A percentile compares a stretch with the other conserved stretches of the same genome.
Evolutionary conservation across 2,888 invertebrate species (phyloP).

Genomic region (Zygogramma bicolorata): DNA sequence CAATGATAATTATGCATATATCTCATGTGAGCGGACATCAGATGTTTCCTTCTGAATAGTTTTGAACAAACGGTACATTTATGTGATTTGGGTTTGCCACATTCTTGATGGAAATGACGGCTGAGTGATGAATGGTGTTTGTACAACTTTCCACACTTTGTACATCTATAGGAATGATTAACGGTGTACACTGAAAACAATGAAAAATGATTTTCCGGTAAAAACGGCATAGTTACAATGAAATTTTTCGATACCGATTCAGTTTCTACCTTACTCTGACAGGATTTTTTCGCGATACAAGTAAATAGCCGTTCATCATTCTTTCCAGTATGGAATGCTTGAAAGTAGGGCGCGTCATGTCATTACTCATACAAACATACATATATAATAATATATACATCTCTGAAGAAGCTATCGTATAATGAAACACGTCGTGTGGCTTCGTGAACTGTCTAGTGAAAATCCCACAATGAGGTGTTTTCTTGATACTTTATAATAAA

Average conservation of each 20-base stretch:
- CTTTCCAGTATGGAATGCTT: too few relatives aligned
- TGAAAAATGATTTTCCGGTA: not conserved
- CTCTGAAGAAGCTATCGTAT: too few relatives aligned
- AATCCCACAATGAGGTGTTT: too few relatives aligned
- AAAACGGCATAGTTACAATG: not conserved
- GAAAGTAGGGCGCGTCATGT: too few relatives aligned
- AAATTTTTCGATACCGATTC: not conserved
- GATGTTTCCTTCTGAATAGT: constrained; percentile 25
- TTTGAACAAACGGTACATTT: constrained; percentile 23
- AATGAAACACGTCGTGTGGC: too few relatives aligned
- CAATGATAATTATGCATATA: not conserved
- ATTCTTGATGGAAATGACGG: constrained; percentile 35
- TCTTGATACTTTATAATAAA: too few relatives aligned
- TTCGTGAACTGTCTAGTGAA: too few relatives aligned
- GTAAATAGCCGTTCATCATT: too few relatives aligned
- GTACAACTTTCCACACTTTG: constrained; percentile 28
- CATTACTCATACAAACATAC: too few relatives aligned
- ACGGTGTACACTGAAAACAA: not conserved
- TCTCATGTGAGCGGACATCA: not conserved
- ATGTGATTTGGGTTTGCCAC: constrained; percentile 27
- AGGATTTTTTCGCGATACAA: too few relatives aligned
- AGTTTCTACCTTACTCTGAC: too few relatives aligned
- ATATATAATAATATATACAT: too few relatives aligned
- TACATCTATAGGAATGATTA: constrained; percentile 4
- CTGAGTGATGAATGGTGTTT: constrained; percentile 29